Percentiles rank a stretch among this genome's conserved stretches.
phyloP scores from a whole-genome alignment of 2,797 vertebrate genomes.

The Lacerta agilis region DNA sequence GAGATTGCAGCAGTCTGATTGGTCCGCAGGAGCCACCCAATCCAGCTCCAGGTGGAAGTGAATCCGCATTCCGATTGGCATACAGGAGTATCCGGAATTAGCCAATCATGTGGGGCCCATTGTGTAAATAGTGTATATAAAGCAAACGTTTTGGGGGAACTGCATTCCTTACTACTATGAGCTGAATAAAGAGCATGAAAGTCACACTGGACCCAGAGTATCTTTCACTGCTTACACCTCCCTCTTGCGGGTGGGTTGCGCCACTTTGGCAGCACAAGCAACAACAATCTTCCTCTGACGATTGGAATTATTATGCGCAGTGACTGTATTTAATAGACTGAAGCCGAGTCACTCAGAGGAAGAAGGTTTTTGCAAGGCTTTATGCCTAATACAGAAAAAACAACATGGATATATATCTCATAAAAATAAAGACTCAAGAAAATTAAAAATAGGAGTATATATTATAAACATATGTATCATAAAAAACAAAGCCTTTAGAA shows the following conservation, averaged over 20 bases:
- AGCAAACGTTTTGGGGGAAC: too few relatives aligned
- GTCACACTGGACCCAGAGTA: too few relatives aligned
- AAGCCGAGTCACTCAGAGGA: background rate
- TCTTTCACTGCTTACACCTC: background rate
- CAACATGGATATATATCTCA: background rate
- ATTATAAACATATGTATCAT: background rate
- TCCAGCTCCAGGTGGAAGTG: too few relatives aligned
- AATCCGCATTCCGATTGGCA: too few relatives aligned
- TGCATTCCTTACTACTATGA: too few relatives aligned
- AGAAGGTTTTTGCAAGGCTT: background rate
- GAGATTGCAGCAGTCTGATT: too few relatives aligned
- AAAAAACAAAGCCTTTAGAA: background rate
- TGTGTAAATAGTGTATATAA: too few relatives aligned
- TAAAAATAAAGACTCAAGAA: background rate
- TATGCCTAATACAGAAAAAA: background rate
- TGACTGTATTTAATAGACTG: background rate
- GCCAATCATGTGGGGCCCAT: too few relatives aligned
- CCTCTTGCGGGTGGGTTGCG: background rate
- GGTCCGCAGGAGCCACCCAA: too few relatives aligned
- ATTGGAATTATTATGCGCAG: background rate
- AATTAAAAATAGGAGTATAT: constrained; percentile 2
- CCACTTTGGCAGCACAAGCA: background rate
- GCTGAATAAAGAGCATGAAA: too few relatives aligned
- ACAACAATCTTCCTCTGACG: background rate
- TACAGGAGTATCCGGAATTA: too few relatives aligned